Evolutionary conservation across 1,140 invertebrate genomes (phyloP).

Genomic region (Lordiphosa mommai): DNA sequence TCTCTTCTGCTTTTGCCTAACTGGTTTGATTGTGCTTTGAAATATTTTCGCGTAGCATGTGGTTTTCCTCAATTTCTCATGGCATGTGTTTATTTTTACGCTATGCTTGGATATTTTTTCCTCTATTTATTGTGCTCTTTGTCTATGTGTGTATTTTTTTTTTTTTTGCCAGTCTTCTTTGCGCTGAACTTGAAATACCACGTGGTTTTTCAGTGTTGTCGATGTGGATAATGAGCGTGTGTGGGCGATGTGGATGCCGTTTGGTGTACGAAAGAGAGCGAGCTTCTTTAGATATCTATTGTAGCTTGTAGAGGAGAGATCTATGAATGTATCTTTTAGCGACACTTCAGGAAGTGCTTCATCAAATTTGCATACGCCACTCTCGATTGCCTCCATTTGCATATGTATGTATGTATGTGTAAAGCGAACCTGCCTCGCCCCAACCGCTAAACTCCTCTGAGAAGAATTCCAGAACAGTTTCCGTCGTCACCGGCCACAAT

Average conservation of each 20-base stretch:
- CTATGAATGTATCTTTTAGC: slow-evolving; percentile 28
- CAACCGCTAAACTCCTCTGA: slow-evolving; percentile 15
- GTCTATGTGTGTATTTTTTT: slow-evolving; percentile 32
- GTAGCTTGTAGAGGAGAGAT: slow-evolving; percentile 16
- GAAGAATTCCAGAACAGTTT: slow-evolving; percentile 15
- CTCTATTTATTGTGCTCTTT: slow-evolving; percentile 58
- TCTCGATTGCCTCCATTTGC: slow-evolving; percentile 7
- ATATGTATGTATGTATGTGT: neutral
- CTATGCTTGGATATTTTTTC: slow-evolving; percentile 34
- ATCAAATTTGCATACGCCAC: slow-evolving; percentile 61
- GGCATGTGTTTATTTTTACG: slow-evolving; percentile 38
- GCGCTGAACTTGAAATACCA: slow-evolving; percentile 66
- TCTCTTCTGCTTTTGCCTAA: slow-evolving; percentile 24
- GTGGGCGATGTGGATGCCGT: slow-evolving; percentile 30
- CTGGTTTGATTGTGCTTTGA: slow-evolving; percentile 31
- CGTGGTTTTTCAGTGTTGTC: slow-evolving; percentile 46
- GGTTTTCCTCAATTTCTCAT: slow-evolving; percentile 65
- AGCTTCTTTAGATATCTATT: slow-evolving; percentile 35
- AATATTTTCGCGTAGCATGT: slow-evolving; percentile 68
- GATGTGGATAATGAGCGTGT: slow-evolving; percentile 23
- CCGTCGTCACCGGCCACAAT: slow-evolving; percentile 23
- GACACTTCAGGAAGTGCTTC: slow-evolving; percentile 62
- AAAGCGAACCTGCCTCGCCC: neutral
- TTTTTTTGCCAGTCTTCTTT: slow-evolving; percentile 46
- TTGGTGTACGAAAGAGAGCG: slow-evolving; percentile 9